phyloP scores from a whole-genome alignment of 2,888 invertebrate genomes.

The Acanthococcus lagerstroemiae region DNA sequence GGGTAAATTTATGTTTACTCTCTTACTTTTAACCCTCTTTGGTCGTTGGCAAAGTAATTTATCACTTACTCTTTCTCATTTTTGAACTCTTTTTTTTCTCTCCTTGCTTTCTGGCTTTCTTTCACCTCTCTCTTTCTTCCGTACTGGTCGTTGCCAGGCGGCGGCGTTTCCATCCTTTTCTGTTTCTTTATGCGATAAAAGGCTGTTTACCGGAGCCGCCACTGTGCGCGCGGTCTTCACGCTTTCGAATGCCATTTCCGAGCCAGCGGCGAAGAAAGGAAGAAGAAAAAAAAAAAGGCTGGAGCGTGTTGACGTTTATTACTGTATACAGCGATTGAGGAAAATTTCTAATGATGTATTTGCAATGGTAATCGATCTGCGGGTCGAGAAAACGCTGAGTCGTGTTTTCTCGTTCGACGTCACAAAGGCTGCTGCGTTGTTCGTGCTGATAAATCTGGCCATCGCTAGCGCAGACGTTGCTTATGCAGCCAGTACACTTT shows the following conservation, averaged over 20 bases:
- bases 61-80: constrained; percentile 9
- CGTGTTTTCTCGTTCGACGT: too few species aligned
- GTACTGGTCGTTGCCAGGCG: not conserved
- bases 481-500: too few species aligned
- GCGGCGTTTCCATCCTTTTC: not conserved
- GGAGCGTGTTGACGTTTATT: not conserved
- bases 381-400: not conserved
- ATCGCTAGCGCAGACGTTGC: too few species aligned
- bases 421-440: too few species aligned
- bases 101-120: not conserved
- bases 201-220: not conserved
- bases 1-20: constrained; percentile 10
- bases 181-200: not conserved
- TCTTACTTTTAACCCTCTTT: constrained; percentile 9
- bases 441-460: too few species aligned
- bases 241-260: not conserved
- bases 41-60: constrained; percentile 2
- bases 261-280: not conserved
- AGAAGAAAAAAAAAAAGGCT: not conserved
- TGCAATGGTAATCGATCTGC: not conserved
- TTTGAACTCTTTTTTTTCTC: constrained; percentile 3
- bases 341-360: not conserved
- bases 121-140: not conserved
- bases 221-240: not conserved
- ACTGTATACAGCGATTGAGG: not conserved